Conservation (phyloP, 2,888 invertebrate genomes). For the Diplazon laetatorius region DNA sequence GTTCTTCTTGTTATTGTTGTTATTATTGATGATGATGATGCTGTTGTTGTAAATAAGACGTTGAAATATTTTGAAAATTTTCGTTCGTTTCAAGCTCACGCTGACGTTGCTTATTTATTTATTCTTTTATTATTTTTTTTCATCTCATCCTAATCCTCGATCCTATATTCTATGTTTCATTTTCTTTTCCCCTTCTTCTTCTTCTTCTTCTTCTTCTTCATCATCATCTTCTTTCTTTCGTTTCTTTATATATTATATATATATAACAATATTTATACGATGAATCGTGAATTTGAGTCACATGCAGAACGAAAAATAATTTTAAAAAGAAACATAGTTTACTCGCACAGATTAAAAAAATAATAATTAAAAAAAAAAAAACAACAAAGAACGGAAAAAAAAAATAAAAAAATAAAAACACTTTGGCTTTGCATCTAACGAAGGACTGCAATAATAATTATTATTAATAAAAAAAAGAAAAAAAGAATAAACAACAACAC, state of each 20-base stretch:
- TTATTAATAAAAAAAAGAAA: no score
- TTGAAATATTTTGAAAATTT: conserved; percentile 33
- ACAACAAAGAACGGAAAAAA: no score
- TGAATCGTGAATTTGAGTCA: conserved; percentile 81
- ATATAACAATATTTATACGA: conserved; percentile 85
- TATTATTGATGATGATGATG: conserved; percentile 42
- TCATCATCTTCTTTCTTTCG: conserved; percentile 60
- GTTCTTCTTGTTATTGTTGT: conserved; percentile 27
- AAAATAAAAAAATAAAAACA: conserved; percentile 81
- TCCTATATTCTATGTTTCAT: conserved; percentile 64
- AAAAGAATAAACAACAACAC: no score
- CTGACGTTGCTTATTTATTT: no score
- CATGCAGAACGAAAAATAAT: conserved; percentile 81
- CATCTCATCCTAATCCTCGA: conserved; percentile 35
- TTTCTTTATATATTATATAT: conserved; percentile 84
- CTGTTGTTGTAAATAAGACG: conserved; percentile 18
- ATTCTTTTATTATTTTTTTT: not conserved
- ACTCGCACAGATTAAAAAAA: conserved; percentile 81
- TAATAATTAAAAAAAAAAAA: conserved; percentile 31
- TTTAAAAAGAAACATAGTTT: no score
- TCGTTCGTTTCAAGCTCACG: conserved; percentile 25
- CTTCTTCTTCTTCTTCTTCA: conserved; percentile 61
- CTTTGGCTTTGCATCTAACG: conserved; percentile 84
- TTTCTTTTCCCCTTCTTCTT: conserved; percentile 53
- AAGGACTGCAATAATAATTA: conserved; percentile 80